Base-by-base conservation (phyloP, 2,888 invertebrate genomes). In the Lithodes maja region DNA sequence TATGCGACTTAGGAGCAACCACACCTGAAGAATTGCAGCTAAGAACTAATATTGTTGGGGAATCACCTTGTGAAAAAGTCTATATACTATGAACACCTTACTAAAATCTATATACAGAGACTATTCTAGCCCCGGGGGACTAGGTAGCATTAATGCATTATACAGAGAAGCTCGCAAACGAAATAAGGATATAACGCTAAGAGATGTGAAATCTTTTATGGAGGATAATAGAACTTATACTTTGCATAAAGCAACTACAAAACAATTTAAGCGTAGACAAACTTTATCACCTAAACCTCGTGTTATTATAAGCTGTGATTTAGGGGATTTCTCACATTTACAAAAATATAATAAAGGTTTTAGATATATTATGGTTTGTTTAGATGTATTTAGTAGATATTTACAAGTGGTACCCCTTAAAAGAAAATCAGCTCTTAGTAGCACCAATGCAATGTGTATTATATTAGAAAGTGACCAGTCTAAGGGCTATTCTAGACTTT, bases 41-140 rank as follows among this genome's bases (percentile, higher is more conserved):
- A n/a, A 9, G 50, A 3, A 78, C 53, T n/a, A 78, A 53, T 78
- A 78, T 78, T 53, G 78, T 78, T 49, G 52, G 53, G 52, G 78
- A 53, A 78, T 15, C 50, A 7, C 78, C 78, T 7, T 78, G 78
- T 33, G 52, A 78, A 78, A 78, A 78, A 78, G 78, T 52, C 7
- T 78, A 50, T 53, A 9, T 78, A 9, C 12, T 78, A 50, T 78
- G 53, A 78, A 78, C 50, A 9, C 9, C n/a, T 17, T 12, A 15
- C 78, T 53, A 7, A 78, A 5, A 52, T 5, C 2, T 0, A 2
- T 78, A 15, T 78, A 78, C 9, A 2, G 5, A 2, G 52, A 78
- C 50, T 12, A 17, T 52, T 17, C 12, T 50, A 49, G 52, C 50
- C 78, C 78, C n/a, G 50, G 17, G 17, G 2, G 78, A n/a, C 33